Conservation (phyloP, 2,888 invertebrate species). For the Dynastes tityus region DNA sequence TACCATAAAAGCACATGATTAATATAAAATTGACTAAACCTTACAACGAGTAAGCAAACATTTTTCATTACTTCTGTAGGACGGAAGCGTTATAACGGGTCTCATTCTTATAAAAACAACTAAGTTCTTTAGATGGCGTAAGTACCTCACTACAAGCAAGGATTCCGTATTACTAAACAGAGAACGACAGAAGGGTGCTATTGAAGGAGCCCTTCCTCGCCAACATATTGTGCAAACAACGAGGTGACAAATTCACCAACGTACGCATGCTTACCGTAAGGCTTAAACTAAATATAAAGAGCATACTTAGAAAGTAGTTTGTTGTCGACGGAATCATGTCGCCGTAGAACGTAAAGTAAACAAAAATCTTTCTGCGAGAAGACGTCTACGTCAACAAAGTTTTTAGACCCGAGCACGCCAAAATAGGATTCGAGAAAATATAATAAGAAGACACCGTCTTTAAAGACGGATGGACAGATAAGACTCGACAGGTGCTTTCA, state of each 20-base stretch:
- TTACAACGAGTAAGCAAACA: too few species aligned
- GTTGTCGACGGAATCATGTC: neutral
- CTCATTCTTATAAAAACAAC: too few species aligned
- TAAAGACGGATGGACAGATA: neutral
- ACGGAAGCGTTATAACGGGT: too few species aligned
- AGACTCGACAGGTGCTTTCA: too few species aligned
- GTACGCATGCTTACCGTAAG: constrained; percentile 3
- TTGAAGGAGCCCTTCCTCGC: neutral
- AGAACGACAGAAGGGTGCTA: neutral
- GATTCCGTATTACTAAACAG: too few species aligned
- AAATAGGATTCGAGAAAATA: constrained; percentile 1
- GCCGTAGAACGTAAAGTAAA: neutral
- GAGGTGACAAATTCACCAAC: neutral
- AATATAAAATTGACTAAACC: too few species aligned
- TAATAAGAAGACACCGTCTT: neutral
- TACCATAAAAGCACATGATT: too few species aligned
- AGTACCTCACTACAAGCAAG: too few species aligned
- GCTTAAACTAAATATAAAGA: constrained; percentile 15
- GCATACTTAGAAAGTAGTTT: constrained; percentile 2
- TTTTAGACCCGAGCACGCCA: neutral
- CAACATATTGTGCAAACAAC: neutral
- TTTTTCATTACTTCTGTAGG: too few species aligned
- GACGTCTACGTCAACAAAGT: neutral
- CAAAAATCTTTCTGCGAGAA: neutral
- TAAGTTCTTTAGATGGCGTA: too few species aligned